Evolutionary conservation across 2,888 invertebrate genomes (phyloP), one percentile per base, ranked within the genome.

Genomic region (Scaeva pyrastri): DNA sequence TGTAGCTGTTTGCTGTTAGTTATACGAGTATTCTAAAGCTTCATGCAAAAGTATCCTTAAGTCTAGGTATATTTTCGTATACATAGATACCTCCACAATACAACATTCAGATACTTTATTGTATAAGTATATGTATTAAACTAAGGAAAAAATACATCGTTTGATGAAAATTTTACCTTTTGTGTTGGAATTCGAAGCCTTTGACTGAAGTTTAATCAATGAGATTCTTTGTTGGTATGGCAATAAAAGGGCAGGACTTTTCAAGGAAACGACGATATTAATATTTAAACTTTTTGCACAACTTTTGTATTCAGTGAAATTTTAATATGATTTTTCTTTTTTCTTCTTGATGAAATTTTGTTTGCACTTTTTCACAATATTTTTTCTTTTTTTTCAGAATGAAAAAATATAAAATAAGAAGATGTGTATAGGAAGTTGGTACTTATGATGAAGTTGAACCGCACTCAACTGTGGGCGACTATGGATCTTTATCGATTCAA

Each of bases 401-500:
- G n/a, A n/a, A 26, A 26, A 26, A 0, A 8, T 31, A 31, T 5
- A 4, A 70, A 12, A 2, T 7, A 66, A 31, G 56, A 43, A 31
- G 48, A 31, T 68, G n/a, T 36, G 36, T 68, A 50, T 68, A 52
- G 45, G 52, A 52, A 52, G 68, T 50, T 36, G 31, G 50, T 68
- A 72, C 21, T 75, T 68, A 31, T 7, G 6, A 31, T 7, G 8
- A 60, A 80, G 64, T 71, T 72, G 48, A 77, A 85, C 85, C 81
- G 85, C 76, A 81, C 81, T 81, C 76, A 73, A 45, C 85, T 73
- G 26, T 76, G 73, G 66, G 31, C 26, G 48, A 73, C 81, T 81
- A 77, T 76, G 85, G 81, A 77, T 76, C 62, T 81, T 70, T 85
- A 85, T 85, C 76, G 85, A 85, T 85, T 76, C 72, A 56, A 43